A percentile compares a stretch with the other conserved stretches of the same genome.
phyloP scores from a whole-genome alignment of 2,113 vertebrate genomes.

The Casuarius casuarius region DNA sequence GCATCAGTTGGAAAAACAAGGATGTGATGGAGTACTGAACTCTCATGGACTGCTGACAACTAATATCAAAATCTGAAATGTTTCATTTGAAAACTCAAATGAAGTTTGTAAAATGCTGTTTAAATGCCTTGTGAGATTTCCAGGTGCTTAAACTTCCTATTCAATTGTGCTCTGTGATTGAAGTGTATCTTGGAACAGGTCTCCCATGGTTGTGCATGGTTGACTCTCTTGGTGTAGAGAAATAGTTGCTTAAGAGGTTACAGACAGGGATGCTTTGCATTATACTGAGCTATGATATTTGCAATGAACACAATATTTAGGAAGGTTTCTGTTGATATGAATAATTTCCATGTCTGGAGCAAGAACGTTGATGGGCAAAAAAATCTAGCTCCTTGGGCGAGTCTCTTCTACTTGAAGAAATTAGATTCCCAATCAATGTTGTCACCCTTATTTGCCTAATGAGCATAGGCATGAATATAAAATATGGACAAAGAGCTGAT shows the following conservation, averaged over 20 bases:
- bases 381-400: neutral
- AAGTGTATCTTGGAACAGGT: neutral
- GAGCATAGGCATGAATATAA: neutral
- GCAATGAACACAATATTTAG: neutral
- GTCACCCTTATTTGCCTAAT: too few relatives aligned
- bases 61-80: neutral
- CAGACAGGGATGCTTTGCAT: neutral
- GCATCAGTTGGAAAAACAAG: neutral
- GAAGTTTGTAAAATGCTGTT: neutral
- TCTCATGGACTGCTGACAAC: neutral
- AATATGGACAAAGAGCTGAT: neutral
- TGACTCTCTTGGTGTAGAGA: neutral
- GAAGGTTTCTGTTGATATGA: neutral
- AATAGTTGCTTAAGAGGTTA: neutral
- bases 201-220: neutral
- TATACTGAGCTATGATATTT: neutral
- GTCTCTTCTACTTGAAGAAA: too few relatives aligned
- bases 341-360: neutral
- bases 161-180: neutral
- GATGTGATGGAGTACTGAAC: neutral
- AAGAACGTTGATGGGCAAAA: neutral
- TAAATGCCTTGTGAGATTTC: neutral
- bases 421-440: too few relatives aligned
- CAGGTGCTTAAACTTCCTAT: neutral
- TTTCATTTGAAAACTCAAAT: neutral